Percentiles rank a stretch among this genome's conserved stretches.
Evolutionary conservation across 2,113 vertebrate genomes (phyloP).

Genomic region (Lophura nycthemera): DNA sequence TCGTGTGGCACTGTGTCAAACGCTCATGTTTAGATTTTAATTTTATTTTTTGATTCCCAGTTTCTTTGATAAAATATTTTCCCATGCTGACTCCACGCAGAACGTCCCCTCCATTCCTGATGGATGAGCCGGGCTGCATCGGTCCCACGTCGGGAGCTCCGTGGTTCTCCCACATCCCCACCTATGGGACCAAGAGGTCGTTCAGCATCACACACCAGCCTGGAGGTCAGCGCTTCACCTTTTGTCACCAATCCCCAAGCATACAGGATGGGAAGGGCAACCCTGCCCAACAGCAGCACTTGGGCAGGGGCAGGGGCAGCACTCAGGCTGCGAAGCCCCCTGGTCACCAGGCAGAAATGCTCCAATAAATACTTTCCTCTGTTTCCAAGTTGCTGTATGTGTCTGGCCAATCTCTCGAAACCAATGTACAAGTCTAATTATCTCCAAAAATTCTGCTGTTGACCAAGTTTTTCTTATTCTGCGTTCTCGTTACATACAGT

Average conservation of each 20-base stretch:
- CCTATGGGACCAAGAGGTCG: conserved; percentile 28
- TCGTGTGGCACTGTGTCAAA: conserved; percentile 48
- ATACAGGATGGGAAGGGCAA: not conserved
- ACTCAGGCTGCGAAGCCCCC: not conserved
- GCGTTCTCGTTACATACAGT: too few relatives aligned
- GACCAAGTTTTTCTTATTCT: too few relatives aligned
- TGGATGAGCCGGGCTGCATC: not conserved
- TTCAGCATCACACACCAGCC: not conserved
- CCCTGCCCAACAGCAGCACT: not conserved
- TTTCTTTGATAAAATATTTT: conserved; percentile 81
- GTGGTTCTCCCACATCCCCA: conserved; percentile 30
- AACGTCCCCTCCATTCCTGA: conserved; percentile 52
- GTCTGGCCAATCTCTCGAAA: too few relatives aligned
- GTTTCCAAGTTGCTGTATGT: not conserved
- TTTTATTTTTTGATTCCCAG: conserved; percentile 70
- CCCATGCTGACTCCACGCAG: conserved; percentile 75
- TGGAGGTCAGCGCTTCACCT: not conserved
- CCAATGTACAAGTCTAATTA: too few relatives aligned
- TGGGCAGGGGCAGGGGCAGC: not conserved
- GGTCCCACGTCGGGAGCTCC: not conserved
- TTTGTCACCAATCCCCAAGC: not conserved
- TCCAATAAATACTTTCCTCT: not conserved
- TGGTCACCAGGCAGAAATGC: rapidly evolving
- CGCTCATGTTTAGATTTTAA: conserved; percentile 56
- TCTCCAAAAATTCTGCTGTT: too few relatives aligned